phyloP scores from a whole-genome alignment of 1,140 invertebrate genomes.

The Sitodiplosis mosellana region DNA sequence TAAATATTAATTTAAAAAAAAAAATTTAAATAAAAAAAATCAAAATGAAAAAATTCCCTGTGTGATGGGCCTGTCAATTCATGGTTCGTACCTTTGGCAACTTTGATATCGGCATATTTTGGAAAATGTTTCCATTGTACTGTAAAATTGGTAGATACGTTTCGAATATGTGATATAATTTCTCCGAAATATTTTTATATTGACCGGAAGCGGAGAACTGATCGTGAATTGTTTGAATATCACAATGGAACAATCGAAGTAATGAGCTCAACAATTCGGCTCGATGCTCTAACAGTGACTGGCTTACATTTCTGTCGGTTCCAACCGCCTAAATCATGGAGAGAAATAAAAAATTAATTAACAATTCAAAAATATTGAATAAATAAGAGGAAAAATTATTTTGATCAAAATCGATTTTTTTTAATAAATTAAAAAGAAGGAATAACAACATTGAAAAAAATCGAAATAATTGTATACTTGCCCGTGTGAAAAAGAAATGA shows the following conservation, averaged over 20 bases:
- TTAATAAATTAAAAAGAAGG: too few relatives aligned
- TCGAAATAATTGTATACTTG: too few relatives aligned
- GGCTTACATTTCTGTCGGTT: slow-evolving; percentile 65
- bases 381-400: too few relatives aligned
- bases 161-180: slow-evolving; percentile 65
- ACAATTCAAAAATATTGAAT: slow-evolving; percentile 2
- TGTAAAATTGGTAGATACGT: slow-evolving; percentile 65
- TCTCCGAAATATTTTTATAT: slow-evolving; percentile 45
- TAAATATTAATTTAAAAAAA: neutral
- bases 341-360: slow-evolving; percentile 6
- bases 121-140: slow-evolving; percentile 57
- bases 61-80: neutral
- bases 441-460: too few relatives aligned
- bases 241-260: slow-evolving; percentile 58
- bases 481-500: too few relatives aligned
- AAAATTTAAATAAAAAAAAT: neutral
- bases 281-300: slow-evolving; percentile 56
- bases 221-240: slow-evolving; percentile 44
- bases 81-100: slow-evolving; percentile 46
- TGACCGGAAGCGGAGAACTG: slow-evolving; percentile 31
- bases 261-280: slow-evolving; percentile 49
- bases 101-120: slow-evolving; percentile 51
- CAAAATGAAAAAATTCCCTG: too few relatives aligned
- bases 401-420: too few relatives aligned
- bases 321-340: slow-evolving; percentile 45